Evolutionary conservation across 2,113 vertebrate genomes (phyloP).

Genomic region (Bothrops jararaca): DNA sequence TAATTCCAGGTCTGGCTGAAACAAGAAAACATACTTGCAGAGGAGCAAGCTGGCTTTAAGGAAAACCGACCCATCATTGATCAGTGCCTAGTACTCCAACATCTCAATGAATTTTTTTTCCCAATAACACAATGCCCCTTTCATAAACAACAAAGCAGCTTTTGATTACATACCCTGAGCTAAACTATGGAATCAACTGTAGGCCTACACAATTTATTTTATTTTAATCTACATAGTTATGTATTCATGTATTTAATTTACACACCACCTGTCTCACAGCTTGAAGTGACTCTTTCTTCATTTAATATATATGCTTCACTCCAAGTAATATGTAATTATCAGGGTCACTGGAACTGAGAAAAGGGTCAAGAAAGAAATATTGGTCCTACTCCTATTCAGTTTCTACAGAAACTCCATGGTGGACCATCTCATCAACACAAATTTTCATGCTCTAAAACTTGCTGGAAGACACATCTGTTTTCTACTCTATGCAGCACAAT

Average conservation of each 20-base stretch:
- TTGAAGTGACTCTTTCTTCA: not conserved
- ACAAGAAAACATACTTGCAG: not conserved
- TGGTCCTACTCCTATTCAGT: too few species aligned
- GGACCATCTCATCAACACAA: not conserved
- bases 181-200: not conserved
- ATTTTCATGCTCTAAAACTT: not conserved
- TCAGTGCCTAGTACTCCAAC: not conserved
- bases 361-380: not conserved
- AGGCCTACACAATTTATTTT: not conserved
- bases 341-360: not conserved
- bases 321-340: not conserved
- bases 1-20: not conserved
- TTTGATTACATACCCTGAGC: not conserved
- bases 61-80: not conserved
- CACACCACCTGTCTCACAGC: not conserved
- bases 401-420: not conserved
- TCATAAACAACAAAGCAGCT: not conserved
- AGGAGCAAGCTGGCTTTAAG: not conserved
- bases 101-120: too few species aligned
- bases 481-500: not conserved
- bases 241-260: not conserved
- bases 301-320: not conserved
- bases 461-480: not conserved
- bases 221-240: not conserved
- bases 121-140: not conserved